A percentile compares a stretch with the other conserved stretches of the same genome.
These are phyloP conservation scores for Percopsis transmontana DNA, from an alignment of 2,113 vertebrate genomes.

Conservation along the genomic window DNA sequence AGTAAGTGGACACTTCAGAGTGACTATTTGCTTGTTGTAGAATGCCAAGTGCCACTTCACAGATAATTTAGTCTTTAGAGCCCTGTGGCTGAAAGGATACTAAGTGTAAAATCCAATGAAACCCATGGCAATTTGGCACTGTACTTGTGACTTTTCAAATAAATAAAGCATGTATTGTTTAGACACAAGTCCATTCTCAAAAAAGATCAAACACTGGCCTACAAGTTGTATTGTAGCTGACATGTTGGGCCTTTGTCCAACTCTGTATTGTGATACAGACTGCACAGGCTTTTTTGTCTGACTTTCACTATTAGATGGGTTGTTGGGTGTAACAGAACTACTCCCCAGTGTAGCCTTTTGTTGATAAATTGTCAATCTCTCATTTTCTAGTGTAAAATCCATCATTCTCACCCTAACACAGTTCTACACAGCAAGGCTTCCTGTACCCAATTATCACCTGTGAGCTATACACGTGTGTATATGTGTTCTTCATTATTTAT, in stretches of 20 bases:
- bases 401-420: background rate
- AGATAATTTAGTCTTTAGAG: constrained; percentile 47
- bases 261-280: constrained; percentile 30
- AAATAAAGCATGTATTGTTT: too few species aligned
- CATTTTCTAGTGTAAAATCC: constrained; percentile 1
- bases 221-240: constrained; percentile 61
- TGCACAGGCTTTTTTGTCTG: constrained; percentile 39
- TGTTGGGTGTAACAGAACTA: constrained; percentile 48
- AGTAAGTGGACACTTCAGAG: constrained; percentile 51
- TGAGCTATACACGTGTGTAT: constrained; percentile 2
- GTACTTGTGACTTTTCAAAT: constrained; percentile 6
- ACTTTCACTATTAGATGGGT: constrained; percentile 54
- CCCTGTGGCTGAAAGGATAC: constrained; percentile 50
- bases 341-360: constrained; percentile 44
- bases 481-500: background rate
- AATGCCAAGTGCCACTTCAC: constrained; percentile 65
- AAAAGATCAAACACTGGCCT: constrained; percentile 50
- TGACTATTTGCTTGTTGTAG: constrained; percentile 45
- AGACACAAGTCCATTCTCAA: too few species aligned
- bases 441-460: constrained; percentile 11
- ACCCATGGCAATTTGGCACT: constrained; percentile 32
- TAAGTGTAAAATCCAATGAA: constrained; percentile 39
- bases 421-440: background rate
- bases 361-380: constrained; percentile 61
- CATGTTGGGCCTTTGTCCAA: constrained; percentile 46